Conservation (phyloP, 2,113 vertebrate species). For the Numenius arquata region DNA sequence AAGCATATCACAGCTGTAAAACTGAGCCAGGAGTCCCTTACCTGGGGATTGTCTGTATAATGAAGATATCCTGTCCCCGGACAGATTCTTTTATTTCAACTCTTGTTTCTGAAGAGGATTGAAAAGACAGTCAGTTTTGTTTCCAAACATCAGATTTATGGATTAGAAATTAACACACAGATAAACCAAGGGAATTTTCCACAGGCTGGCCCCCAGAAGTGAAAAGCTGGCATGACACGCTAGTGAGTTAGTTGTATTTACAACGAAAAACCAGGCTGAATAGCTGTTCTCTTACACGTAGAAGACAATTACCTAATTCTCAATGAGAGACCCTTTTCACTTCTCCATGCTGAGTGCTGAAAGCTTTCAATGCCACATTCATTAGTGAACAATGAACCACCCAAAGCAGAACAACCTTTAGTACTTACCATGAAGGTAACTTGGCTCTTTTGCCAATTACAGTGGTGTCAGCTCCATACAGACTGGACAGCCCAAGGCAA, state of each 20-base stretch:
- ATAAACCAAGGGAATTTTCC: background rate
- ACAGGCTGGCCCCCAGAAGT: background rate
- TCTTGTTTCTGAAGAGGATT: slow-evolving; percentile 86
- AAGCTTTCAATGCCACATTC: background rate
- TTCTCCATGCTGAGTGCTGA: background rate
- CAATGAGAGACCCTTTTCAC: background rate
- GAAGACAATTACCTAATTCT: background rate
- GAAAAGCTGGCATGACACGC: background rate
- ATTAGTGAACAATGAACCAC: background rate
- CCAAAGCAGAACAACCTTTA: background rate
- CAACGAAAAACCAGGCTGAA: background rate
- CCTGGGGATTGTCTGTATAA: slow-evolving; percentile 98
- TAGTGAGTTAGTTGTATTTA: background rate
- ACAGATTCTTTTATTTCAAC: slow-evolving; percentile 98
- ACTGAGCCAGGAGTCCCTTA: slow-evolving; percentile 40
- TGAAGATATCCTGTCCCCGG: slow-evolving; percentile 96
- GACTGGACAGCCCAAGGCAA: background rate
- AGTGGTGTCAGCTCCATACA: background rate
- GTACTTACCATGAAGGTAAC: background rate
- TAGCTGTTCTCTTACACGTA: background rate
- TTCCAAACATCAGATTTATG: background rate
- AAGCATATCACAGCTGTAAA: background rate
- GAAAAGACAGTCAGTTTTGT: background rate
- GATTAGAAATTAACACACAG: background rate
- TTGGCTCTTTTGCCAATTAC: background rate